These are phyloP conservation scores for Rhinogobius similis DNA, from an alignment of 2,113 vertebrate genomes.

Conservation along the genomic window DNA sequence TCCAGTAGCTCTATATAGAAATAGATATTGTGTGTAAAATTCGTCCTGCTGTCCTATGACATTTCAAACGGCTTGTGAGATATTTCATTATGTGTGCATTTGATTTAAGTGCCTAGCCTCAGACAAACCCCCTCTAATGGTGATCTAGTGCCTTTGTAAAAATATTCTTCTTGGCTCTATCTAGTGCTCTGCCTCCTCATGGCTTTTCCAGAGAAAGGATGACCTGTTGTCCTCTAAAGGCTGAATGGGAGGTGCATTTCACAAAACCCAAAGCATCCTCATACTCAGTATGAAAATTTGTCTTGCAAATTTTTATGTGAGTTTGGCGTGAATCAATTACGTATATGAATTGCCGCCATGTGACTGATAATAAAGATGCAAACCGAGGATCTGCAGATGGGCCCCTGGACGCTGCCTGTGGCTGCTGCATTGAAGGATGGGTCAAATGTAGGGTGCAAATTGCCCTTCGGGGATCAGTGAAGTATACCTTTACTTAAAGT, in stretches of 20 bases:
- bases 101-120: constrained; percentile 65
- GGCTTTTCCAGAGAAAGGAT: constrained; percentile 80
- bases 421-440: neutral
- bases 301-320: neutral
- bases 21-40: constrained; percentile 15
- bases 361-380: neutral
- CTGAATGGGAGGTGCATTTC: constrained; percentile 1
- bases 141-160: constrained; percentile 83
- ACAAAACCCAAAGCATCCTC: neutral
- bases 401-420: neutral
- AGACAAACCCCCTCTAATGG: constrained; percentile 78
- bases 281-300: neutral
- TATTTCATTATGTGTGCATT: constrained; percentile 57
- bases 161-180: constrained; percentile 86
- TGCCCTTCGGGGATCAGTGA: neutral
- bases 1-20: neutral
- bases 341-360: neutral
- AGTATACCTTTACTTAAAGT: no score
- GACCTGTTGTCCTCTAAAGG: constrained; percentile 61
- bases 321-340: neutral
- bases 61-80: constrained; percentile 55
- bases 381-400: no score
- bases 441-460: neutral
- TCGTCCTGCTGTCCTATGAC: constrained; percentile 25
- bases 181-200: constrained; percentile 67